Conservation (phyloP, 2,888 invertebrate species). For the Megastigmus dorsalis region DNA sequence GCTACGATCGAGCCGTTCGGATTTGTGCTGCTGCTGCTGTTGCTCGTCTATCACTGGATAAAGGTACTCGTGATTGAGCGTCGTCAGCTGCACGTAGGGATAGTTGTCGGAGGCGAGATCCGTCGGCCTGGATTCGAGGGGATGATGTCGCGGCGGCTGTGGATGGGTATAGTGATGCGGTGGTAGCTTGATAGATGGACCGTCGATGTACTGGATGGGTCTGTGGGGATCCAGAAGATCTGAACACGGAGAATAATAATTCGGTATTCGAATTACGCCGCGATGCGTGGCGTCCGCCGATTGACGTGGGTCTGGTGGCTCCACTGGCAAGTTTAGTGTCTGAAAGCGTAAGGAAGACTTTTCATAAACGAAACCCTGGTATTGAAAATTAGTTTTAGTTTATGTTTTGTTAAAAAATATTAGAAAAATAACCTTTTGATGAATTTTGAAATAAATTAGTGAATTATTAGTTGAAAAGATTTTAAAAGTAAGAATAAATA, state of each 20-base stretch:
- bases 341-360: too few relatives aligned
- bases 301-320: conserved; percentile 85
- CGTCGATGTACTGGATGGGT: conserved; percentile 68
- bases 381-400: too few relatives aligned
- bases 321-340: conserved; percentile 91
- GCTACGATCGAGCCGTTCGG: conserved; percentile 68
- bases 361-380: too few relatives aligned
- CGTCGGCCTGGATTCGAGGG: conserved; percentile 62
- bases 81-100: conserved; percentile 89
- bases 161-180: conserved; percentile 41
- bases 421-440: too few relatives aligned
- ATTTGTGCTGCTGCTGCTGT: conserved; percentile 64
- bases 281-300: conserved; percentile 61
- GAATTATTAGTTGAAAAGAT: too few relatives aligned
- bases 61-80: conserved; percentile 89
- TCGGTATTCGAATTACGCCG: conserved; percentile 63
- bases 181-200: conserved; percentile 61
- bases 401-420: too few relatives aligned
- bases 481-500: too few relatives aligned
- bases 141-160: conserved; percentile 61
- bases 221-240: conserved; percentile 67
- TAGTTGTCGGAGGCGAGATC: conserved; percentile 79
- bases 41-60: conserved; percentile 83
- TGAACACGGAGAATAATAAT: conserved; percentile 68
- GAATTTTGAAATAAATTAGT: too few relatives aligned